Conservation (phyloP, 1,140 invertebrate genomes). For the Babylonia areolata region DNA sequence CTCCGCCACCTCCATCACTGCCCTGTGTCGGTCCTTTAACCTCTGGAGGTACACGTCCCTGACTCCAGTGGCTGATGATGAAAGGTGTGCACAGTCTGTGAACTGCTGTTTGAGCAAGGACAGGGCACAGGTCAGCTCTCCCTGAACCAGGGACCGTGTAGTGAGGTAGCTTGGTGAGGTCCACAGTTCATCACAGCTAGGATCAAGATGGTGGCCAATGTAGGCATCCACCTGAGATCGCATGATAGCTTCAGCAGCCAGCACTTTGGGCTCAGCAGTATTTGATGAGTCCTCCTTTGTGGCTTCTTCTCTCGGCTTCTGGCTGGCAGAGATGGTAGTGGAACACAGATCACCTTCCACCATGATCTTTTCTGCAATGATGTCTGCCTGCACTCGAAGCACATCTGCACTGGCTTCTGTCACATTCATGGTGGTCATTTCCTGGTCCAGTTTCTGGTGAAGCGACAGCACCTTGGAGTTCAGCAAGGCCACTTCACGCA, state of each 20-base stretch:
- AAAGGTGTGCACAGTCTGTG: slow-evolving; percentile 33
- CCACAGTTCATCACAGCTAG: slow-evolving; percentile 54
- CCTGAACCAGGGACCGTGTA: slow-evolving; percentile 63
- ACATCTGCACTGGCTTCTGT: slow-evolving; percentile 52
- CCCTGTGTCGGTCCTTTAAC: slow-evolving; percentile 55
- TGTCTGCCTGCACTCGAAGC: slow-evolving; percentile 61
- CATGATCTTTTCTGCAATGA: slow-evolving; percentile 69
- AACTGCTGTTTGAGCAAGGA: slow-evolving; percentile 61
- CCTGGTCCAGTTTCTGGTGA: slow-evolving; percentile 61
- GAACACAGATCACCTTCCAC: slow-evolving; percentile 64
- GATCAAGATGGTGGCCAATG: slow-evolving; percentile 58
- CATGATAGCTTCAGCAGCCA: slow-evolving; percentile 68
- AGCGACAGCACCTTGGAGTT: slow-evolving; percentile 61
- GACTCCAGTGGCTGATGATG: slow-evolving; percentile 45
- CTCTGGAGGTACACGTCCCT: slow-evolving; percentile 59
- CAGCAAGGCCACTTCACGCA: slow-evolving; percentile 62
- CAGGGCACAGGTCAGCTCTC: slow-evolving; percentile 69
- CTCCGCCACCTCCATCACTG: slow-evolving; percentile 49
- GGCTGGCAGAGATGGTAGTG: slow-evolving; percentile 52
- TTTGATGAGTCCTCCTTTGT: slow-evolving; percentile 35
- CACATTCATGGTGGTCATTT: slow-evolving; percentile 54
- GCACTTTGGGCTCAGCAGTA: slow-evolving; percentile 55
- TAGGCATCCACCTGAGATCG: slow-evolving; percentile 65
- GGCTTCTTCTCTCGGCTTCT: slow-evolving; percentile 51
- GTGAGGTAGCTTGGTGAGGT: slow-evolving; percentile 64